Evolutionary conservation across 2,888 invertebrate species (phyloP), one percentile per base, ranked within the genome.

Genomic region (Drosophila subquinaria): DNA sequence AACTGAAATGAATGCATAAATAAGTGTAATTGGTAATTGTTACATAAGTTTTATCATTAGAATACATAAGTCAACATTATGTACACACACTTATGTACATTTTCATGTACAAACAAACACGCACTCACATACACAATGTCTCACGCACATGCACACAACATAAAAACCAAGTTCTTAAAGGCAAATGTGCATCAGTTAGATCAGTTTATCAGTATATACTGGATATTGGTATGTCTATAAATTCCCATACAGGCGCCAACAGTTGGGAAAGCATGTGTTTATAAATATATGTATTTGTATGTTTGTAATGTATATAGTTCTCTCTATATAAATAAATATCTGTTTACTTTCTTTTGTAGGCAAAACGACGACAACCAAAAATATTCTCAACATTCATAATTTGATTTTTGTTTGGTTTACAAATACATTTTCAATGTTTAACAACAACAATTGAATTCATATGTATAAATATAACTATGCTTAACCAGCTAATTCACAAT

Each of bases 381-480:
- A 56, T 64, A 73, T 83, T 61, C 62, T 81, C 66, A 73, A 84
- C 78, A 81, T 77, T 81, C 30, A 60, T 73, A 64, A 68, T 76
- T 80, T 69, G 56, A 56, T 70, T 69, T 71, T 35, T 53, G n/a
- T 61, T 69, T 33, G 33, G 23, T 68, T 80, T 52, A 69, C 77
- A 83, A 84, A 85, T 88, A 89, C 88, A 84, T 84, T 89, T 88
- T 81, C 88, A 88, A 83, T 83, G 88, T 88, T 69, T 23, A 88
- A 89, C 83, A 83, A 82, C 88, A 84, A 84, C 83, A 89, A 89
- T 89, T 88, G 90, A 89, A 81, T 77, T 69, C 70, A 57, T 74
- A 65, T 73, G 40, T 69, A 61, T 69, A 62, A 52, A 84, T 69
- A 87, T 81, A 76, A 67, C 69, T 80, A 73, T 89, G 73, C 82